phyloP scores from a whole-genome alignment of 2,888 invertebrate genomes.

The Choristoneura rosaceana region DNA sequence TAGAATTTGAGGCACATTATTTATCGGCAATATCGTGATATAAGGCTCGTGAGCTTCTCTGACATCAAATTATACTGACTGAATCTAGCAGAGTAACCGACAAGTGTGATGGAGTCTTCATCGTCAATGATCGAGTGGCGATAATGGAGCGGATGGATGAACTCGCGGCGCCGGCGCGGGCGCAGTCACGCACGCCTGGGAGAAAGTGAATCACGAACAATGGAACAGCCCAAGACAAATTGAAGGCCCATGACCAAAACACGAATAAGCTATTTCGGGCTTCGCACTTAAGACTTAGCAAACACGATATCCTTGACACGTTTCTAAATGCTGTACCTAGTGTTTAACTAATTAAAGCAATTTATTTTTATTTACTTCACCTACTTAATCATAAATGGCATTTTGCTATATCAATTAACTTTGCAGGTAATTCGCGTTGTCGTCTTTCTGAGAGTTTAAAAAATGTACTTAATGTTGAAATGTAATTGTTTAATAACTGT shows the following conservation, averaged over 20 bases:
- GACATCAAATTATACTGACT: not conserved
- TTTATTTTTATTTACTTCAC: conserved; percentile 29
- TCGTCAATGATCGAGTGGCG: conserved; percentile 33
- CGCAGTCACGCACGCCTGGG: conserved; percentile 60
- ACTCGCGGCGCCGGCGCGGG: conserved; percentile 47
- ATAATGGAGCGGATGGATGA: conserved; percentile 47
- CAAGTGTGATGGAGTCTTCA: conserved; percentile 15
- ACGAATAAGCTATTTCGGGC: conserved; percentile 56
- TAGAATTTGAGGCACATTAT: not conserved
- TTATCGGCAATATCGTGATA: not conserved
- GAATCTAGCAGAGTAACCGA: not conserved
- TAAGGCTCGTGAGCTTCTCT: not conserved
- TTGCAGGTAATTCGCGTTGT: conserved; percentile 4
- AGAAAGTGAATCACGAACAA: conserved; percentile 72
- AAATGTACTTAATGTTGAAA: conserved; percentile 17
- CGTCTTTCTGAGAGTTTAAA: conserved; percentile 16
- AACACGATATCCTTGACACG: conserved; percentile 56
- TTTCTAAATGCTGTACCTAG: conserved; percentile 30
- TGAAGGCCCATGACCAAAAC: conserved; percentile 43
- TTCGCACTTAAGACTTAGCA: conserved; percentile 46
- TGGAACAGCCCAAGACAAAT: conserved; percentile 51
- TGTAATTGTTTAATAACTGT: conserved; percentile 23
- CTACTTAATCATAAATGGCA: conserved; percentile 11
- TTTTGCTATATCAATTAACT: conserved; percentile 30
- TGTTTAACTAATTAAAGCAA: conserved; percentile 29